Evolutionary conservation across 2,797 vertebrate species (phyloP), one percentile per base, ranked within the genome.

Genomic region (Galago senegalensis): DNA sequence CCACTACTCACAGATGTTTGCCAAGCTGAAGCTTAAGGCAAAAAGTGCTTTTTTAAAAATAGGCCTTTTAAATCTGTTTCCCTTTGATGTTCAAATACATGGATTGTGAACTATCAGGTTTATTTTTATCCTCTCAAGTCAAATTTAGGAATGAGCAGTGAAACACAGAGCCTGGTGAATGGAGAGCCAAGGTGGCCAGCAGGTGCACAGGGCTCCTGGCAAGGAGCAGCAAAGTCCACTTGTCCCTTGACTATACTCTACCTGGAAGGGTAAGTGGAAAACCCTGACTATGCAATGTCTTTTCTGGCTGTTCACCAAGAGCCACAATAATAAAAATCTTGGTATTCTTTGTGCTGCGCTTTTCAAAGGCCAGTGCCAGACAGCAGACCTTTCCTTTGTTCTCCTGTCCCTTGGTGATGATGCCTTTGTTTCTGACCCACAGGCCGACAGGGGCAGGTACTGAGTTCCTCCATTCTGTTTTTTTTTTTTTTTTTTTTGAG

Each of bases 21-120:
- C 81, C 18, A 67, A 91, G 85, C 34, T 79, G 88, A 96, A 94
- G 79, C 6, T 37, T 86, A 93, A 87, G 87, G 97, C 95, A 76
- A 93, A 97, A 95, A 49, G 27, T 58, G 90, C 40, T 79, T 72
- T 72, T 92, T 94, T 94, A 92, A 94, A 97, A 96, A 97, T 49
- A 85, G 8, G 17, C 0, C 60, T 76, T 80, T 97, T 67, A 80
- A 7, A 0, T 16, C 16, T 46, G 93, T 58, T 76, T 76, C 58
- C 69, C 49, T 72, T 77, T 96, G 65, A 46, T 70, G 95, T 97
- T 93, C 56, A 83, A 94, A 37, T 43, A 91, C 2, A 0, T 86
- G 70, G 43, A 91, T 58, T 91, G n/a, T 67, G 94, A 82, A 58
- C 89, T 20, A 25, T 3, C 37, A 73, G 5, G 43, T 87, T 77